Evolutionary conservation across 1,140 invertebrate species (phyloP).

Genomic region (Calliopsis andreniformis): DNA sequence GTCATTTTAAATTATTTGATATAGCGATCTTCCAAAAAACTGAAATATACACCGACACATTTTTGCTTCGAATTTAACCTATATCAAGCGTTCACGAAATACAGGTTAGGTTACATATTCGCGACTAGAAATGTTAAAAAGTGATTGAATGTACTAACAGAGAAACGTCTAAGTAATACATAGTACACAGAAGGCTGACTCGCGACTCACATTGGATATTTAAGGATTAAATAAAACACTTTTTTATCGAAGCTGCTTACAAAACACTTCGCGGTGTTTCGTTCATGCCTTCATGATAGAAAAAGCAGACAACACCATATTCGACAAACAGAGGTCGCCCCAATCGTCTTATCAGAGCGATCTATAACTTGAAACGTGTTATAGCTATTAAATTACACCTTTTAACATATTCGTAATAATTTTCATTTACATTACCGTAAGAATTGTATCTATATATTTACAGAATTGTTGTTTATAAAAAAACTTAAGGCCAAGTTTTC

Average conservation of each 20-base stretch:
- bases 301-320: conserved; percentile 3
- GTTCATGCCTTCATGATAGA: conserved; percentile 10
- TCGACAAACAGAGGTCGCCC: neutral
- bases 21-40: neutral
- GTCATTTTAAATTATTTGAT: neutral
- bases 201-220: conserved; percentile 54
- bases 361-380: neutral
- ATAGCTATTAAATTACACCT: neutral
- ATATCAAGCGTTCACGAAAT: neutral
- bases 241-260: neutral
- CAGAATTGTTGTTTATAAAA: neutral
- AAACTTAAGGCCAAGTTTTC: neutral
- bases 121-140: neutral
- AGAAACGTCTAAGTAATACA: conserved; percentile 78
- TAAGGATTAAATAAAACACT: conserved; percentile 37
- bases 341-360: too few species aligned
- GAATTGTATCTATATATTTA: neutral
- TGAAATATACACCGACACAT: neutral
- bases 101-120: conserved; percentile 31
- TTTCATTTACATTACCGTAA: neutral
- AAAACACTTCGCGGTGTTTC: conserved; percentile 29
- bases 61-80: neutral
- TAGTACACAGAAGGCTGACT: conserved; percentile 63
- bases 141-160: conserved; percentile 77
- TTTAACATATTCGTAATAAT: neutral